phyloP scores from a whole-genome alignment of 1,140 invertebrate genomes.

The Ips typographus region DNA sequence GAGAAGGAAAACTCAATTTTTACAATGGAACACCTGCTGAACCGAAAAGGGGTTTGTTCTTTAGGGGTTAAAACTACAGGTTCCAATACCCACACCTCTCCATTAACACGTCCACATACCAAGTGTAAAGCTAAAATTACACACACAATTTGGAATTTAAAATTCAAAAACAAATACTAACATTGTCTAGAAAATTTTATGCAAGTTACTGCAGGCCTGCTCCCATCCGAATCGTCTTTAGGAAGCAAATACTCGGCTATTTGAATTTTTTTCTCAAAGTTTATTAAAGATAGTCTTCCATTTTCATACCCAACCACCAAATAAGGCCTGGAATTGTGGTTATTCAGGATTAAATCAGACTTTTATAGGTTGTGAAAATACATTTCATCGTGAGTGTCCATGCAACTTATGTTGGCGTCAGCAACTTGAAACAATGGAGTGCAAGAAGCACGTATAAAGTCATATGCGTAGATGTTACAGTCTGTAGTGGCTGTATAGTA shows the following conservation, averaged over 20 bases:
- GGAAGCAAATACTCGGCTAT: constrained; percentile 19
- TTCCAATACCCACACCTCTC: constrained; percentile 59
- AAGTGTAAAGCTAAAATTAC: constrained; percentile 54
- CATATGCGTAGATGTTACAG: constrained; percentile 40
- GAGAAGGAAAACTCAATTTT: constrained; percentile 57
- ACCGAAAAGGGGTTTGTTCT: constrained; percentile 53
- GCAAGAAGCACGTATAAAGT: constrained; percentile 38
- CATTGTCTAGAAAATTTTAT: constrained; percentile 55
- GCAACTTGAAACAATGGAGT: constrained; percentile 39
- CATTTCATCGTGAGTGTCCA: constrained; percentile 43
- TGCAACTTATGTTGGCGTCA: constrained; percentile 40
- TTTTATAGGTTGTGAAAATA: constrained; percentile 18
- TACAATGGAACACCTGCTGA: constrained; percentile 52
- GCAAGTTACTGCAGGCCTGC: constrained; percentile 46
- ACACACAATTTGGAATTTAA: neutral
- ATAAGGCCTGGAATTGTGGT: constrained; percentile 34
- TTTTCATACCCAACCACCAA: constrained; percentile 51
- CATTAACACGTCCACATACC: constrained; percentile 58
- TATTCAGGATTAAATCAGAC: neutral
- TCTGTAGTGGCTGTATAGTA: constrained; percentile 40
- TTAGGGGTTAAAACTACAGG: constrained; percentile 56
- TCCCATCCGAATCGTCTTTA: constrained; percentile 25
- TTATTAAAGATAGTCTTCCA: constrained; percentile 53
- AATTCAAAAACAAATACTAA: neutral
- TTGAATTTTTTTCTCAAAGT: constrained; percentile 52